These are phyloP conservation scores for Drosophila mimica DNA, from an alignment of 2,888 invertebrate genomes.

Conservation along the genomic window DNA sequence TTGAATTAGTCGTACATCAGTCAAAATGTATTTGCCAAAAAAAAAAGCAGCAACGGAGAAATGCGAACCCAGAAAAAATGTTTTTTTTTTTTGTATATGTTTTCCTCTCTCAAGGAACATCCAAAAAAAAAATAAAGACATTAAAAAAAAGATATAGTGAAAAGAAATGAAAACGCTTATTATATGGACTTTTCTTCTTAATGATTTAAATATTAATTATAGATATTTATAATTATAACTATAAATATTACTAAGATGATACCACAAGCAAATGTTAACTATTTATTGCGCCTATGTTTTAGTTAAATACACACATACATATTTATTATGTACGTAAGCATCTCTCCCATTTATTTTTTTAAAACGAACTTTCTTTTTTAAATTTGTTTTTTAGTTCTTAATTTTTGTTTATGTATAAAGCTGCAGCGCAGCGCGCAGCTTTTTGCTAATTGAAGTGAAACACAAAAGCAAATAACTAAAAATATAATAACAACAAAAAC, in stretches of 20 bases:
- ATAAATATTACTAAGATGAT: conserved; percentile 30
- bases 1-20: conserved; percentile 25
- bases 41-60: background rate
- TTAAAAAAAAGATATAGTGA: conserved; percentile 50
- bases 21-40: conserved; percentile 16
- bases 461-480: background rate
- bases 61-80: background rate
- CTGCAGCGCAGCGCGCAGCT: conserved; percentile 46
- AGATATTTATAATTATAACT: no score
- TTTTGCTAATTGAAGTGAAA: conserved; percentile 9
- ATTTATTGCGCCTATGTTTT: conserved; percentile 37
- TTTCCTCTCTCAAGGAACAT: conserved; percentile 1
- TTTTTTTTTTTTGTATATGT: background rate
- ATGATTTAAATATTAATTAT: conserved; percentile 54
- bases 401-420: conserved; percentile 15
- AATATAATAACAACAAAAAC: background rate
- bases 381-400: conserved; percentile 13
- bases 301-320: conserved; percentile 16
- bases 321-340: conserved; percentile 21
- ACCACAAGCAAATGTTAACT: conserved; percentile 38
- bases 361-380: background rate
- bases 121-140: background rate
- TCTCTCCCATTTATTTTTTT: background rate
- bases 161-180: conserved; percentile 75
- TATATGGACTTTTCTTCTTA: conserved; percentile 70